These are phyloP conservation scores for Polyergus mexicanus DNA, from an alignment of 1,140 invertebrate species.

Conservation along the genomic window DNA sequence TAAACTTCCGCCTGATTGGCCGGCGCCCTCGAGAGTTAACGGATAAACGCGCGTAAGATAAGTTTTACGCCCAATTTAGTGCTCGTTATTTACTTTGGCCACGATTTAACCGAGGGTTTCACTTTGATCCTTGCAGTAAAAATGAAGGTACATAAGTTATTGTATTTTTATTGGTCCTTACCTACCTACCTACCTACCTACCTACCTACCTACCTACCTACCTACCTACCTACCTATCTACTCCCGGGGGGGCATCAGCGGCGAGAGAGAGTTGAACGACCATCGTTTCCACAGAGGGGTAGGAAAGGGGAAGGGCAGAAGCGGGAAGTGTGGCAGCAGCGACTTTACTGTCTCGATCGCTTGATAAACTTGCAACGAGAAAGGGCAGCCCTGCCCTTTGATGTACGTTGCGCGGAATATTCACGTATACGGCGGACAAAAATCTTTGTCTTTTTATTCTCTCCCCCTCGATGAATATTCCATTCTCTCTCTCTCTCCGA, in stretches of 20 bases:
- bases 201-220: neutral
- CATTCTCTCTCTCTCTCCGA: neutral
- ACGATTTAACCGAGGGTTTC: slow-evolving; percentile 59
- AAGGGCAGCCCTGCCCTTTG: slow-evolving; percentile 31
- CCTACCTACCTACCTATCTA: neutral
- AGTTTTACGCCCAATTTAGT: slow-evolving; percentile 64
- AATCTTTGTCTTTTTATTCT: slow-evolving; percentile 38
- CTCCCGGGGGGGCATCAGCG: neutral
- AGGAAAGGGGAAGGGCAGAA: slow-evolving; percentile 35
- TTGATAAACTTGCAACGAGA: slow-evolving; percentile 50
- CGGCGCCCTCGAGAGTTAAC: slow-evolving; percentile 61
- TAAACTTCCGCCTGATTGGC: slow-evolving; percentile 58
- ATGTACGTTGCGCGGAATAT: slow-evolving; percentile 44
- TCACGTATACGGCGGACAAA: slow-evolving; percentile 24
- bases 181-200: slow-evolving; percentile 5
- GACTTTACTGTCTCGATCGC: slow-evolving; percentile 56
- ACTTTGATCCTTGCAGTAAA: slow-evolving; percentile 62
- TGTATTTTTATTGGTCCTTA: slow-evolving; percentile 61
- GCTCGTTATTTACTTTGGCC: slow-evolving; percentile 62
- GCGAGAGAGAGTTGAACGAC: slow-evolving; percentile 55
- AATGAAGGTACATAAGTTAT: slow-evolving; percentile 65
- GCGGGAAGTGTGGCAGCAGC: slow-evolving; percentile 51
- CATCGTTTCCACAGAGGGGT: slow-evolving; percentile 15
- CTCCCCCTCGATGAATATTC: slow-evolving; percentile 28
- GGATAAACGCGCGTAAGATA: slow-evolving; percentile 63